Conservation (phyloP, 2,797 vertebrate species). For the Sardinella longiceps region DNA sequence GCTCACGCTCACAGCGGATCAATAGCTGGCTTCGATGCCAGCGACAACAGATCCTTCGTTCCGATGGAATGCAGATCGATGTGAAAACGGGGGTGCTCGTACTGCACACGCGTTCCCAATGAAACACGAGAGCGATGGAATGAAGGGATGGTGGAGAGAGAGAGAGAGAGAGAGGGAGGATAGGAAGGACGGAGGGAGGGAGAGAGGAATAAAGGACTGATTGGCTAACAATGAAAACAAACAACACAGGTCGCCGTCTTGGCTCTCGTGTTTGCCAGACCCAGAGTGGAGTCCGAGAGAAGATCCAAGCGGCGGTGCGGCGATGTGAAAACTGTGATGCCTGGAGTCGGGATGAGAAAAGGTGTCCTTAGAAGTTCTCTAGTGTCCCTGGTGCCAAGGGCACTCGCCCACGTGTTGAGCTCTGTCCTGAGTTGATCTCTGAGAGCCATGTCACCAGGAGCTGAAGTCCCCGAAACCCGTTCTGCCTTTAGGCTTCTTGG, state of each 20-base stretch:
- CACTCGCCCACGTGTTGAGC: not conserved
- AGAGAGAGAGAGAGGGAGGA: slow-evolving; percentile 13
- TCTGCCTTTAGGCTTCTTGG: slow-evolving; percentile 79
- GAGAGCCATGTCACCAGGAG: slow-evolving; percentile 82
- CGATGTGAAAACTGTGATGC: not conserved
- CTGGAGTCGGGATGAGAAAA: not conserved
- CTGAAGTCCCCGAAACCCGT: slow-evolving; percentile 90
- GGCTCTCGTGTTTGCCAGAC: not conserved
- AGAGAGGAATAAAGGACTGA: not conserved
- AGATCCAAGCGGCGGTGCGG: no score
- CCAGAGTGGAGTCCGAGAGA: not conserved
- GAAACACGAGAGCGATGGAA: not conserved
- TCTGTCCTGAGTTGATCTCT: not conserved
- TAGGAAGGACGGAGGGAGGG: not conserved
- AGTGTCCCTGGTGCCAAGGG: not conserved
- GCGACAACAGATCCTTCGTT: not conserved
- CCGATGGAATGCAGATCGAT: not conserved
- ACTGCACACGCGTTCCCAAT: not conserved
- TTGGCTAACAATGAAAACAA: not conserved
- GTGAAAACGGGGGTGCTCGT: not conserved
- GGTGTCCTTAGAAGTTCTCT: not conserved
- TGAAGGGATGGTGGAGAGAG: no score
- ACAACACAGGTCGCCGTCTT: not conserved
- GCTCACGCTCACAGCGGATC: not conserved
- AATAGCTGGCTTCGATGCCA: not conserved